Percentiles rank a stretch among this genome's conserved stretches.
These are phyloP conservation scores for Anoncus sp. DNA, from an alignment of 2,888 invertebrate genomes.

Conservation along the genomic window DNA sequence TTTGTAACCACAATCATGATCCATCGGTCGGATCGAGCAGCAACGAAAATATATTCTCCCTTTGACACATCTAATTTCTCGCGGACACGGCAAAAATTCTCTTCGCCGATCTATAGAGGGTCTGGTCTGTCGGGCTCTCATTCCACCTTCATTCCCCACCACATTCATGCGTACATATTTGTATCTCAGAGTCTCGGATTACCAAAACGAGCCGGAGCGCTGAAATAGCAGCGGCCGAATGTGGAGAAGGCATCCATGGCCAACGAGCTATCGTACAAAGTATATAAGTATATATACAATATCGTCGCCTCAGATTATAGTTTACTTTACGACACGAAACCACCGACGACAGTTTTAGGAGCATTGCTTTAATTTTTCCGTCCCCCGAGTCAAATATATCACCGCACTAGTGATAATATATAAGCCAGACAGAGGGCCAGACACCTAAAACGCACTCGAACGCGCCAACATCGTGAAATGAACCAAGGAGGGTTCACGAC, in stretches of 20 bases:
- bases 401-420: conserved; percentile 77
- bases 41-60: conserved; percentile 38
- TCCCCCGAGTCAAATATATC: conserved; percentile 80
- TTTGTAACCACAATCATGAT: conserved; percentile 15
- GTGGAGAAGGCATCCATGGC: conserved; percentile 57
- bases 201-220: conserved; percentile 68
- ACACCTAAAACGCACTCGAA: conserved; percentile 22
- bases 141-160: conserved; percentile 68
- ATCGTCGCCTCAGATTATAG: conserved; percentile 41
- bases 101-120: conserved; percentile 51
- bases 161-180: conserved; percentile 82
- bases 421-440: conserved; percentile 65
- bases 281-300: conserved; percentile 20
- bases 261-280: conserved; percentile 55
- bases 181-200: conserved; percentile 82
- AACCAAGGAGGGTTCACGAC: not conserved
- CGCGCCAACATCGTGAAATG: conserved; percentile 2
- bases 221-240: conserved; percentile 59
- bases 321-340: conserved; percentile 70
- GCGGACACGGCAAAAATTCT: conserved; percentile 42
- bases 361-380: conserved; percentile 82
- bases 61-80: conserved; percentile 60
- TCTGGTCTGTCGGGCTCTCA: conserved; percentile 48
- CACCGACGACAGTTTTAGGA: conserved; percentile 77
- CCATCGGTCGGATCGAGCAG: conserved; percentile 7